Evolutionary conservation across 2,888 invertebrate genomes (phyloP).

Genomic region (Drosophila mulleri): DNA sequence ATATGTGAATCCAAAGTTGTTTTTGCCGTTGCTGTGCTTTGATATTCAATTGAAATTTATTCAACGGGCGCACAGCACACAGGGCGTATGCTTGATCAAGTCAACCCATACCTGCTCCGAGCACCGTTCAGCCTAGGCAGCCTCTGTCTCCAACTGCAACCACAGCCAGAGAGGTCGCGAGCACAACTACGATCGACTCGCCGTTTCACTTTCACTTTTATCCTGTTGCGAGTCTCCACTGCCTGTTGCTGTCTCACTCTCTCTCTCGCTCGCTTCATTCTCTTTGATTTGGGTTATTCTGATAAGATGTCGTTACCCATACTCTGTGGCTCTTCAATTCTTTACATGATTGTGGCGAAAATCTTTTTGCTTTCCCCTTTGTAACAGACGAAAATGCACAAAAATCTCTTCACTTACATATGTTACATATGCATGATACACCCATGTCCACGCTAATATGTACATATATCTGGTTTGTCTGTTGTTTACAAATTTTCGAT

Average conservation of each 20-base stretch:
- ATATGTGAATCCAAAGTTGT: conserved; percentile 28
- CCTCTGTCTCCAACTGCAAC: conserved; percentile 11
- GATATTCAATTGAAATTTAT: conserved; percentile 60
- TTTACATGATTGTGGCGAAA: background rate
- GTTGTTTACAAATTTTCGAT: background rate
- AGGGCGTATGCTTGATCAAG: conserved; percentile 60
- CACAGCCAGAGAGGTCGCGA: conserved; percentile 13
- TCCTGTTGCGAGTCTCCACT: conserved; percentile 27
- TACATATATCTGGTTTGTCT: background rate
- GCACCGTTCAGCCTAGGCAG: background rate
- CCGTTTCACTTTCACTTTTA: conserved; percentile 46
- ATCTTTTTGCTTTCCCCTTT: background rate
- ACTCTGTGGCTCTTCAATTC: conserved; percentile 1
- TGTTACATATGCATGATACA: conserved; percentile 27
- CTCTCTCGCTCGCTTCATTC: conserved; percentile 5
- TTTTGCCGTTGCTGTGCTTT: conserved; percentile 7
- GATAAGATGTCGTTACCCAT: conserved; percentile 18
- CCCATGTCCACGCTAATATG: background rate
- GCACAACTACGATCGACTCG: conserved; percentile 14
- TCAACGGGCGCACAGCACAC: conserved; percentile 47
- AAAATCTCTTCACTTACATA: conserved; percentile 18
- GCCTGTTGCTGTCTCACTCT: background rate
- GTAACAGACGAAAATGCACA: background rate
- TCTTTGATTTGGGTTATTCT: conserved; percentile 4
- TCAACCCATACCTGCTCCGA: background rate